These are phyloP conservation scores for Phrynosoma blainvillii DNA, from an alignment of 2,113 vertebrate species.

Conservation along the genomic window DNA sequence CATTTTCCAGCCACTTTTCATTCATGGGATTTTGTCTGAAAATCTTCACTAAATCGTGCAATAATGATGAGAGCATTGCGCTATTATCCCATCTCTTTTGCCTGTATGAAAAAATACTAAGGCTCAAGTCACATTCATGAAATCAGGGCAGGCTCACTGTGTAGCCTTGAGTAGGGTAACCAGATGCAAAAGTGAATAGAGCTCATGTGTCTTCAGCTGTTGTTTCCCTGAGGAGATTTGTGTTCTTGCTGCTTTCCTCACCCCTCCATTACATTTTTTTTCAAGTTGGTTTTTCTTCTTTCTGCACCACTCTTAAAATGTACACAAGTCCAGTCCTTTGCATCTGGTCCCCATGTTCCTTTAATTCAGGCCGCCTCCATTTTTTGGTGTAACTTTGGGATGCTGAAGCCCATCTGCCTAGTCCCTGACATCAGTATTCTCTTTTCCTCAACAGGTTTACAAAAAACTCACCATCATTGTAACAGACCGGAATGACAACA, in stretches of 20 bases:
- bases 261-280: neutral
- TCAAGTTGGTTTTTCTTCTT: neutral
- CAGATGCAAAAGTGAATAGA: neutral
- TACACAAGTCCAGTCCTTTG: neutral
- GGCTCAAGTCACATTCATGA: no score
- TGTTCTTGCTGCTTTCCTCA: neutral
- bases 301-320: neutral
- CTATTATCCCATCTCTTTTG: no score
- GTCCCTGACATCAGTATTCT: neutral
- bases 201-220: neutral
- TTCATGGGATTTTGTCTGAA: no score
- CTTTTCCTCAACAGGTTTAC: slow-evolving; percentile 36
- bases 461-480: slow-evolving; percentile 42
- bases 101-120: no score
- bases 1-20: no score
- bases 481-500: slow-evolving; percentile 79
- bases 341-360: neutral
- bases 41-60: no score
- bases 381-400: no score
- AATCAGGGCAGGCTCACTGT: no score
- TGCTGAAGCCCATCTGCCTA: neutral
- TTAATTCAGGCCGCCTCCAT: no score
- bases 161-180: no score
- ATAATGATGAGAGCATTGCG: no score
- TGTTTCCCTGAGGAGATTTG: neutral